Evolutionary conservation across 2,797 vertebrate species (phyloP), one percentile per base, ranked within the genome.

Genomic region (Prionace glauca): DNA sequence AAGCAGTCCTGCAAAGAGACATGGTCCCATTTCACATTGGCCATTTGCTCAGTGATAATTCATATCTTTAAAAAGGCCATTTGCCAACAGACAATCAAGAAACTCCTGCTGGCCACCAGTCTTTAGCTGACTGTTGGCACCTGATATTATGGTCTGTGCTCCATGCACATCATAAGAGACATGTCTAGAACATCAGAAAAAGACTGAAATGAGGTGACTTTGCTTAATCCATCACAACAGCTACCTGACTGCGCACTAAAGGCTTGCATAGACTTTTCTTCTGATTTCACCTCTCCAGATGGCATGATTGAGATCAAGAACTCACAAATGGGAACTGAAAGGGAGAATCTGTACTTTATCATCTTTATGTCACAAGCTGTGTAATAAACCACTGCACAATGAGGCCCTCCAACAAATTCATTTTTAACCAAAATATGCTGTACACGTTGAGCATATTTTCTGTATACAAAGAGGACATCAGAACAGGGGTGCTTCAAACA

Each of bases 131-230:
- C 32, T 91, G 90, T n/a, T 92, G 65, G 65, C 90, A 92, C 24
- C 90, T 92, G 18, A 92, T 67, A 69, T 9, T 26, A 36, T 69
- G 65, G n/a, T 92, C 65, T 3, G 22, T 67, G 62, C 62, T 92
- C 90, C 90, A 41, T 69, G 20, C 90, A 41, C 62, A 26, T 69
- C 24, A 24, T 24, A 69, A 92, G 20, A 41, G 90, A 92, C 90
- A 92, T 67, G 65, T n/a, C 90, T 92, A 22, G 90, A 92, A 65
- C n/a, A 67, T 62, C n/a, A 69, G n/a, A 67, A 92, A 92, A 92
- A 69, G 62, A 92, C 62, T 69, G 96, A 96, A 97, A 97, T 97
- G 96, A 96, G 97, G 97, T 97, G 97, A 97, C 97, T 97, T 97
- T 97, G 90, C n/a, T 41, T 92, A 92, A 92, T 92, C 71, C 50